These are phyloP conservation scores for Cynodonichthys magdalenae DNA, from an alignment of 2,797 vertebrate genomes.

Conservation along the genomic window DNA sequence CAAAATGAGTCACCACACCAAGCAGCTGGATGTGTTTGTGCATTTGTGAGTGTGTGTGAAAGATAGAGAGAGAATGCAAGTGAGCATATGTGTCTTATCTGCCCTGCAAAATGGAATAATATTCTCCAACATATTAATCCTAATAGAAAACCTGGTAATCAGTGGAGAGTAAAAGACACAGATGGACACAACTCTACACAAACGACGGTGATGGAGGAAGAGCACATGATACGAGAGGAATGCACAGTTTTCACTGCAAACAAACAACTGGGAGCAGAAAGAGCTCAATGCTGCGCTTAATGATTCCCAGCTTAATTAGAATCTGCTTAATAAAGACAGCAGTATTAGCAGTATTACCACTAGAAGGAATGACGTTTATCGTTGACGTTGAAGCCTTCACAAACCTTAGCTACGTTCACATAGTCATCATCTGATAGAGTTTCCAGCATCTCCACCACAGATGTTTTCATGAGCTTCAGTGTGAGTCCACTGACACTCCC, in stretches of 20 bases:
- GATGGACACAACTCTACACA: conserved; percentile 38
- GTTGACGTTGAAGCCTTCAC: conserved; percentile 40
- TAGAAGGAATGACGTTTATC: conserved; percentile 25
- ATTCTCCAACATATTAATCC: conserved; percentile 49
- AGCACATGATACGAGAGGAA: conserved; percentile 56
- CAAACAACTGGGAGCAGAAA: conserved; percentile 49
- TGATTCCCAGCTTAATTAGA: conserved; percentile 44
- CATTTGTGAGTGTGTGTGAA: conserved; percentile 38
- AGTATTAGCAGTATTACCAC: conserved; percentile 33
- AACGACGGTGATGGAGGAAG: conserved; percentile 27
- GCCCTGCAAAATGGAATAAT: conserved; percentile 53
- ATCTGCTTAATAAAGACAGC: conserved; percentile 46
- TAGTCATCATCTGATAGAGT: conserved; percentile 97
- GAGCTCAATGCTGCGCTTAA: conserved; percentile 26
- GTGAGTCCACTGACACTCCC: conserved; percentile 97
- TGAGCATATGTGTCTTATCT: conserved; percentile 39
- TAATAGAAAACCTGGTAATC: conserved; percentile 59
- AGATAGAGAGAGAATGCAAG: conserved; percentile 29
- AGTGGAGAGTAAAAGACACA: conserved; percentile 45
- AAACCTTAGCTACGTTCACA: conserved; percentile 94
- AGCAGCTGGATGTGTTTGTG: conserved; percentile 42
- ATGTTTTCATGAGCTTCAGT: conserved; percentile 98
- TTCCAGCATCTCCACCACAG: conserved; percentile 94
- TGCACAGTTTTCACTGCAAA: conserved; percentile 30
- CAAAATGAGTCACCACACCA: conserved; percentile 66